Evolutionary conservation across 2,113 vertebrate species (phyloP).

Genomic region (Semnornis frantzii): DNA sequence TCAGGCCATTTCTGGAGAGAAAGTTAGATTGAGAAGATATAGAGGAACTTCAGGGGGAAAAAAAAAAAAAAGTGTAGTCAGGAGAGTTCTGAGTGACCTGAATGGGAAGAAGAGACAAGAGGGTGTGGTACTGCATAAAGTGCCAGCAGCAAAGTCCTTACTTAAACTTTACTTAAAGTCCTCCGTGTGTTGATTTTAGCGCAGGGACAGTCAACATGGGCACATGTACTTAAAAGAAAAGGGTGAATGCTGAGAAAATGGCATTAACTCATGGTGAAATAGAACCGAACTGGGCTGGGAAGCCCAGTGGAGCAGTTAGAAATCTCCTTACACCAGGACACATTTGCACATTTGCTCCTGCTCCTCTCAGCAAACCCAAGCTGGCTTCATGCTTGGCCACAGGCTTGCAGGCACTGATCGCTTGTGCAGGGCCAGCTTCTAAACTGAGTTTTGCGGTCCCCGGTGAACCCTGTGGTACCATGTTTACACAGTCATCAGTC

Average conservation of each 20-base stretch:
- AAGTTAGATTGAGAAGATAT: neutral
- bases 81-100: neutral
- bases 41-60: neutral
- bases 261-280: neutral
- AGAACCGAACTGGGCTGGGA: neutral
- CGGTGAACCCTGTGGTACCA: neutral
- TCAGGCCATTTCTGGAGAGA: neutral
- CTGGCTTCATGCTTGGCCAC: accelerated
- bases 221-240: neutral
- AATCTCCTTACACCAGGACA: neutral
- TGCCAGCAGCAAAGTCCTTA: constrained; percentile 30
- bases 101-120: neutral
- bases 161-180: constrained; percentile 26
- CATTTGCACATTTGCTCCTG: neutral
- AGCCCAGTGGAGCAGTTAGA: neutral
- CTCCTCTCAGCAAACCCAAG: neutral
- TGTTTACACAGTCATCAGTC: neutral
- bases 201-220: neutral
- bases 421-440: neutral
- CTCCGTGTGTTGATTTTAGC: neutral
- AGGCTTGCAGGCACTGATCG: accelerated
- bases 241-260: neutral
- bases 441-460: neutral
- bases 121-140: constrained; percentile 5
- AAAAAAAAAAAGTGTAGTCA: neutral